A percentile compares a stretch with the other conserved stretches of the same genome.
phyloP scores from a whole-genome alignment of 2,113 vertebrate species.

The Pipa parva region DNA sequence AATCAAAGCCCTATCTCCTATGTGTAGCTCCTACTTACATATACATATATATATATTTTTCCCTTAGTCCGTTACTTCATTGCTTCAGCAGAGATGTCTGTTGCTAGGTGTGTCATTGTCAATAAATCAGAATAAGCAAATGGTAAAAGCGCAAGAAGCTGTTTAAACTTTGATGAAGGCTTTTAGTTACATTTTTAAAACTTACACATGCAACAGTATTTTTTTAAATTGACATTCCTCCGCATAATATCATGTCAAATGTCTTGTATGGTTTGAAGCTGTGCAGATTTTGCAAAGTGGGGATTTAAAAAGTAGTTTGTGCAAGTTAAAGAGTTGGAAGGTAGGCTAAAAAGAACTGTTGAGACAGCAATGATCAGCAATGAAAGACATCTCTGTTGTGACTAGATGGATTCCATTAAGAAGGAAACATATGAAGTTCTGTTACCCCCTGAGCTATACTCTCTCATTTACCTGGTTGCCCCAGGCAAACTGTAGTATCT shows the following conservation, averaged over 20 bases:
- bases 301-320: conserved; percentile 45
- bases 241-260: conserved; percentile 62
- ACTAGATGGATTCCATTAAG: no score
- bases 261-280: conserved; percentile 49
- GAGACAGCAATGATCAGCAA: no score
- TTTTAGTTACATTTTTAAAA: conserved; percentile 85
- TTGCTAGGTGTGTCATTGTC: conserved; percentile 74
- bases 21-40: conserved; percentile 61
- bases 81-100: conserved; percentile 58
- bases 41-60: conserved; percentile 11
- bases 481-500: no score
- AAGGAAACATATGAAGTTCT: no score
- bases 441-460: no score
- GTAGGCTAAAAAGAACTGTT: neutral
- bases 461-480: no score
- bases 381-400: no score
- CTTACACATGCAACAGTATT: conserved; percentile 66
- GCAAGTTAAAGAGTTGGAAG: conserved; percentile 40
- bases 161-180: conserved; percentile 84
- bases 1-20: conserved; percentile 82
- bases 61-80: conserved; percentile 63
- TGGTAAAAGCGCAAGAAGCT: conserved; percentile 74
- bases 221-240: conserved; percentile 61
- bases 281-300: conserved; percentile 45
- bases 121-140: conserved; percentile 80